Evolutionary conservation across 2,113 vertebrate genomes (phyloP).

Genomic region (Dolichotis patagonum): DNA sequence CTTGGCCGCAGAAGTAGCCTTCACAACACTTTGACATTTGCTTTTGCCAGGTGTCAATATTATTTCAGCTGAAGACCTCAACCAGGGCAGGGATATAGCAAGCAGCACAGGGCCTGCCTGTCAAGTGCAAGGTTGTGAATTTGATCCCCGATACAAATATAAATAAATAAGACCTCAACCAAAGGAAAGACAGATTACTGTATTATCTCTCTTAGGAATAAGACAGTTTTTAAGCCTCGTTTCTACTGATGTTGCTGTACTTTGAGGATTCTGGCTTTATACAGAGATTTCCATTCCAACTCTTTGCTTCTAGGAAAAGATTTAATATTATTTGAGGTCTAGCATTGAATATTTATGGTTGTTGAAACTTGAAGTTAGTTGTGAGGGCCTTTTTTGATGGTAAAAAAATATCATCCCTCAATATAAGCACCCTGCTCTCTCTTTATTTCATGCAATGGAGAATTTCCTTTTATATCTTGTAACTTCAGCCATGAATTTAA

Average conservation of each 20-base stretch:
- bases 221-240: not conserved
- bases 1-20: not conserved
- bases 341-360: not conserved
- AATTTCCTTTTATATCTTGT: slow-evolving; percentile 28
- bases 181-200: not conserved
- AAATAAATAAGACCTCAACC: not conserved
- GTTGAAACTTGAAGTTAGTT: not conserved
- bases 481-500: not conserved
- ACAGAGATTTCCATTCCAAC: not conserved
- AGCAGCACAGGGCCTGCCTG: too few species aligned
- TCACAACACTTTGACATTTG: not conserved
- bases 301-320: not conserved
- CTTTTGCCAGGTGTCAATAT: not conserved
- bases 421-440: not conserved
- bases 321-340: not conserved
- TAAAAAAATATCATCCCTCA: not conserved
- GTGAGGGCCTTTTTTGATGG: not conserved
- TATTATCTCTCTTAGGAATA: not conserved
- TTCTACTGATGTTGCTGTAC: not conserved
- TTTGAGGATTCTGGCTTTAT: slow-evolving; percentile 4
- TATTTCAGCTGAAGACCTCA: not conserved
- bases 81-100: too few species aligned
- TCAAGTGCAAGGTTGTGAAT: too few species aligned
- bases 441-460: not conserved
- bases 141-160: too few species aligned